Percentiles rank a stretch among this genome's conserved stretches.
phyloP scores from a whole-genome alignment of 2,797 vertebrate species.

The Synanceia verrucosa region DNA sequence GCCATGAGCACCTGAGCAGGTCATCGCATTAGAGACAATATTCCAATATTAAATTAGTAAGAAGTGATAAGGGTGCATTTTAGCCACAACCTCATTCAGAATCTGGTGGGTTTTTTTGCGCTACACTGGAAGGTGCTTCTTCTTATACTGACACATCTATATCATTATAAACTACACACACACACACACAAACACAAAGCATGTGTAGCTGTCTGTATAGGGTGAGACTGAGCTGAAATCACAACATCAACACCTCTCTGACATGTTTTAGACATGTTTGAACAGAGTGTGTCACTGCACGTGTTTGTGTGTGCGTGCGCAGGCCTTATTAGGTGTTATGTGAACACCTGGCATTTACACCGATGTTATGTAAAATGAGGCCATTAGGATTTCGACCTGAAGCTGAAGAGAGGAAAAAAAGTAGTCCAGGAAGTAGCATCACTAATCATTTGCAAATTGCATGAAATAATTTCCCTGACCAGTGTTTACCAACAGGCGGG shows the following conservation, averaged over 20 bases:
- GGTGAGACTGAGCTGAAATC: constrained; percentile 2
- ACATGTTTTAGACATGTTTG: constrained; percentile 11
- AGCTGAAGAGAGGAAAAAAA: constrained; percentile 14
- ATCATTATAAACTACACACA: no score
- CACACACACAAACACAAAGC: neutral
- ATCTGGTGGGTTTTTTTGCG: neutral
- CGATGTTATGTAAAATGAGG: constrained; percentile 66
- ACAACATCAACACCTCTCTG: constrained; percentile 20
- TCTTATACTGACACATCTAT: neutral
- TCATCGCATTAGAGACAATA: neutral
- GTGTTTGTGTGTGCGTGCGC: constrained; percentile 2
- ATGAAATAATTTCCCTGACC: constrained; percentile 60
- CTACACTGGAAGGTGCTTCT: neutral
- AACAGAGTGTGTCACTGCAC: neutral
- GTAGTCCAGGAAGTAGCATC: constrained; percentile 56
- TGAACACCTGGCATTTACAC: constrained; percentile 55
- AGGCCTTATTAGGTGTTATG: constrained; percentile 3
- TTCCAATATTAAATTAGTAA: neutral
- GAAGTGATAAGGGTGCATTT: neutral
- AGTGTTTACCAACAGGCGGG: constrained; percentile 64
- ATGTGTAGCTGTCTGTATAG: neutral
- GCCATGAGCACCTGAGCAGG: neutral
- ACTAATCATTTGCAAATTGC: constrained; percentile 72
- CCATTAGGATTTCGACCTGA: constrained; percentile 68
- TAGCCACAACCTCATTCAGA: neutral